These are phyloP conservation scores for Xerus inauris DNA, from an alignment of 2,113 vertebrate species.

Conservation along the genomic window DNA sequence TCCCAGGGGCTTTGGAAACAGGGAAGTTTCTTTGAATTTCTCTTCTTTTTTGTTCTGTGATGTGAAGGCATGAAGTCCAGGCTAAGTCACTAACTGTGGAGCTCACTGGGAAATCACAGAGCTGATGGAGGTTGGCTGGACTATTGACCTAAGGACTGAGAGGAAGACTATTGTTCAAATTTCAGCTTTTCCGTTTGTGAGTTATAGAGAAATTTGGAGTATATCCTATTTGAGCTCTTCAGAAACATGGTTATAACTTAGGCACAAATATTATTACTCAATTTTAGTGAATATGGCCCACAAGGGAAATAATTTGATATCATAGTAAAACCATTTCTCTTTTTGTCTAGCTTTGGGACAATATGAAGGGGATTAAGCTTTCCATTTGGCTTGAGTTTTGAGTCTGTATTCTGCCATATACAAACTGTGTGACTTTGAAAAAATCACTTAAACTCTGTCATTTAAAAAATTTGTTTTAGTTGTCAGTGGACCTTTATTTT, in stretches of 20 bases:
- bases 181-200: conserved; percentile 7
- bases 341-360: neutral
- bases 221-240: conserved; percentile 29
- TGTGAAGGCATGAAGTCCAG: neutral
- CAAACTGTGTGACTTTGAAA: conserved; percentile 36
- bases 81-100: neutral
- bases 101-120: neutral
- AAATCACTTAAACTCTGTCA: neutral
- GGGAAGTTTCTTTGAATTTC: neutral
- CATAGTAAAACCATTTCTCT: neutral
- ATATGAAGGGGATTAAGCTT: neutral
- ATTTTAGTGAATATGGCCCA: neutral
- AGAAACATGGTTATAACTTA: conserved; percentile 43
- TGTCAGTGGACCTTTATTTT: no score
- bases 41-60: neutral
- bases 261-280: neutral
- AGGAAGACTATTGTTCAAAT: neutral
- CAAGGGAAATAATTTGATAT: neutral
- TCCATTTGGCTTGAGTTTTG: neutral
- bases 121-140: neutral
- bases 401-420: neutral
- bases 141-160: neutral
- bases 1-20: neutral
- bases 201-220: neutral
- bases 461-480: neutral